Conservation (phyloP, 2,888 invertebrate genomes). For the Chloroclysta siterata region DNA sequence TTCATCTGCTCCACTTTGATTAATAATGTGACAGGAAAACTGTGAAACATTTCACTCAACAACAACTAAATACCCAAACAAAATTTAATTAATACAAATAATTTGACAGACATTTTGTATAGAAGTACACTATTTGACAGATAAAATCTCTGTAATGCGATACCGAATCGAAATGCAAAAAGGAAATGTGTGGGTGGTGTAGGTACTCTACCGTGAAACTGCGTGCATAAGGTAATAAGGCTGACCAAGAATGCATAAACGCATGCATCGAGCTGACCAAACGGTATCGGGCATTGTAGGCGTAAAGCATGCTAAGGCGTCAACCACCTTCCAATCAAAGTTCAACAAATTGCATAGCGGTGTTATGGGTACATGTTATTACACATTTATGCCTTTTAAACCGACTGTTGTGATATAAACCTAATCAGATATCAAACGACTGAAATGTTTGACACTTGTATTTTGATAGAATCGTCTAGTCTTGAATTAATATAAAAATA, state of each 20-base stretch:
- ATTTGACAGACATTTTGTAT: background rate
- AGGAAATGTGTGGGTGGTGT: conserved; percentile 11
- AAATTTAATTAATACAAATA: background rate
- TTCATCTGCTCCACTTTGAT: background rate
- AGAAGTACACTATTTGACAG: background rate
- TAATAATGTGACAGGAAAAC: background rate
- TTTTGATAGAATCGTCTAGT: no score
- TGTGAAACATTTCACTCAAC: background rate
- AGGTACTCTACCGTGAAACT: conserved; percentile 14
- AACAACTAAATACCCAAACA: background rate
- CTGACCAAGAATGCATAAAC: conserved; percentile 29
- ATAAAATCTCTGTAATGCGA: background rate
- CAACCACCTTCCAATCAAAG: conserved; percentile 51
- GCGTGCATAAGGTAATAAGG: conserved; percentile 43
- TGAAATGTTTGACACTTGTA: no score
- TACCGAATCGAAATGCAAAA: conserved; percentile 9
- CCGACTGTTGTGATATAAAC: no score
- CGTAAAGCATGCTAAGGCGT: conserved; percentile 42
- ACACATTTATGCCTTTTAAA: no score
- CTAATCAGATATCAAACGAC: no score
- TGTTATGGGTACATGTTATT: background rate
- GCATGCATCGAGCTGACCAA: conserved; percentile 28
- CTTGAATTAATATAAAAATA: no score
- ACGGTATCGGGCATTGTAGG: conserved; percentile 51
- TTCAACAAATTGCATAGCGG: background rate